Base-by-base conservation (phyloP, 2,888 invertebrate genomes). In the Agrotis clavis region DNA sequence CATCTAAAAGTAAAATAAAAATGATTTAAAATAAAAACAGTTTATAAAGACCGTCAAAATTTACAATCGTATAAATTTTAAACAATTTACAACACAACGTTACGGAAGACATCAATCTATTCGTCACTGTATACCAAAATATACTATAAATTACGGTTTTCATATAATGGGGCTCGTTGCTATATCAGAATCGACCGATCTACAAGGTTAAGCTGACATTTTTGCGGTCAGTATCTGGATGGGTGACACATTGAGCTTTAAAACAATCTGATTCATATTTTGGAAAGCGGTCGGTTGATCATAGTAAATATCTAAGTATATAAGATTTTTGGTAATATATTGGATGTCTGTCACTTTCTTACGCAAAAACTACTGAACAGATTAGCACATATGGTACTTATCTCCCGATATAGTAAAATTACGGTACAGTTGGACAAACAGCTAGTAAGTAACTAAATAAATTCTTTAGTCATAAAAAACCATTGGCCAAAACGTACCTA, bases 61-160 rank as follows among this genome's bases (percentile, higher is more conserved):
- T 63, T 35, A 77, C 51, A 63, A 25, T 48, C 68, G 50, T 63
- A 78, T 79, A 78, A 78, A 82, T 78, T 73, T n/a, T 11, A 41
- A 13, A 60, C 21, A 63, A 79, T 82, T 78, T 78, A 82, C 56
- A 45, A 60, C 73, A 76, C n/a, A 19, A 41, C 14, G 59, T 45
- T 69, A 63, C 59, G 62, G 73, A 78, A 77, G 56, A 71, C 82
- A 79, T 79, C 79, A 82, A 79, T 82, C 73, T 68, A 72, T 77
- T 30, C 65, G 77, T 79, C 73, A 82, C 66, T 78, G 35, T 63
- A 56, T 64, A 79, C 68, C 78, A 82, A 79, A 79, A 79, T 82
- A 77, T 56, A 56, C 79, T 30, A 68, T 82, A 77, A 73, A 77
- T 75, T 72, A 60, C 48, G 30, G 18, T 64, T 72, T 59, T 45